Base-by-base conservation (phyloP, 2,797 vertebrate genomes). In the Centroberyx gerrardi region DNA sequence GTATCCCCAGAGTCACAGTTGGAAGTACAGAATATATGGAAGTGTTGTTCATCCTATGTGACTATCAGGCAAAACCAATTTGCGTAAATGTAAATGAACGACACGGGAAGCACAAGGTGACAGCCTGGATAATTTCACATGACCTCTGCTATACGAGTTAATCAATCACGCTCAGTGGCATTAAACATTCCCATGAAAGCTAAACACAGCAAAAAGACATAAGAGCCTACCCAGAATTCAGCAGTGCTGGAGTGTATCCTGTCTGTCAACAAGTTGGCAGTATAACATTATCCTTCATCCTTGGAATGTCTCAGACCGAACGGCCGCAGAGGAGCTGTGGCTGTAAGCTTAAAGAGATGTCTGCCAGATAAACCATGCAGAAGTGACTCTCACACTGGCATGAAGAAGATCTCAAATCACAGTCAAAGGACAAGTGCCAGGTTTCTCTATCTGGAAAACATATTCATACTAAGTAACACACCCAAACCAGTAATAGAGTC, bases 241-340 rank as follows among this genome's bases (percentile, higher is more conserved):
- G 59, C 74, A 36, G 33, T n/a, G 56, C 80, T 83, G 76, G 80
- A 84, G 81, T 75, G 73, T 79, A 55, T 85, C 69, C 66, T 52
- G 74, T 89, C 87, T 90, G 79, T 89, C 87, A 88, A 72, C 67
- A 54, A 6, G 44, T 63, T 89, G 90, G 88, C 88, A 74, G 13
- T 60, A 74, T 13, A 31, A 62, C 74, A 80, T 51, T n/a, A 56
- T 40, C 15, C 59, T 67, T 62, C 2, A n/a, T 0, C 2, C 8
- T 33, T 63, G 71, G 62, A 78, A 84, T 81, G 58, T 65, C 42
- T 29, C 66, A 65, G 76, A 63, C 40, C 1, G 0, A 55, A 58
- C 49, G 75, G 27, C 78, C 62, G 46, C 33, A 75, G 51, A 65
- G 15, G 5, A 59, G 31, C 68, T 0, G 31, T 68, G 54, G 75